Evolutionary conservation across 2,888 invertebrate genomes (phyloP), one percentile per base, ranked within the genome.

Genomic region (Dryocosmus kuriphilus): DNA sequence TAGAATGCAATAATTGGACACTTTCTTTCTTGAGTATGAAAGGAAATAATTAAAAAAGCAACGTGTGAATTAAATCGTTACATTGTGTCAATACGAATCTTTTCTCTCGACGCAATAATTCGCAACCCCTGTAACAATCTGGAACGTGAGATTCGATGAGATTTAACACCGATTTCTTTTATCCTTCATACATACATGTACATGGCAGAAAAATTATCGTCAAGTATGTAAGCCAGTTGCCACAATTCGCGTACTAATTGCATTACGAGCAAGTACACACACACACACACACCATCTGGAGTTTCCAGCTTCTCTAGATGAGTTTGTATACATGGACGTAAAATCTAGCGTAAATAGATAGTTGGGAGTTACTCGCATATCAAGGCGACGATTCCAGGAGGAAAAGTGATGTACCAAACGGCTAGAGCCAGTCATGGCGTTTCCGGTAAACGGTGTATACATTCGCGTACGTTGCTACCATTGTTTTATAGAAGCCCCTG

Each of bases 401-500:
- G 86, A 88, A 88, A 89, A 87, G 86, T 86, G 85, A 88, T 85
- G 86, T 87, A 88, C 86, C 85, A 86, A 80, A 86, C 86, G 85
- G 85, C 85, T 83, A 86, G 88, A 86, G 88, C 86, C 86, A 85
- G 84, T 80, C 78, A 79, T 79, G 81, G 81, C 81, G 82, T 88
- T 89, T 90, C 90, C 90, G 89, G 89, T 85, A 88, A 90, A 90
- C 90, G 90, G 90, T 90, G 90, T 90, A 86, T 79, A 87, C 85
- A 84, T 57, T 57, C 84, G 78, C 82, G 84, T 86, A 84, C 83
- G 83, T 84, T 84, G 83, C 81, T 78, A 79, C 85, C 87, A 88
- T 89, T 90, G 89, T 89, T 86, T 87, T 83, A 82, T 79, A 67
- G 75, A 84, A 83, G 80, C 82, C 86, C 87, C 88, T 90, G 90